Evolutionary conservation across 2,888 invertebrate genomes (phyloP).

Genomic region (Smittia sp.): DNA sequence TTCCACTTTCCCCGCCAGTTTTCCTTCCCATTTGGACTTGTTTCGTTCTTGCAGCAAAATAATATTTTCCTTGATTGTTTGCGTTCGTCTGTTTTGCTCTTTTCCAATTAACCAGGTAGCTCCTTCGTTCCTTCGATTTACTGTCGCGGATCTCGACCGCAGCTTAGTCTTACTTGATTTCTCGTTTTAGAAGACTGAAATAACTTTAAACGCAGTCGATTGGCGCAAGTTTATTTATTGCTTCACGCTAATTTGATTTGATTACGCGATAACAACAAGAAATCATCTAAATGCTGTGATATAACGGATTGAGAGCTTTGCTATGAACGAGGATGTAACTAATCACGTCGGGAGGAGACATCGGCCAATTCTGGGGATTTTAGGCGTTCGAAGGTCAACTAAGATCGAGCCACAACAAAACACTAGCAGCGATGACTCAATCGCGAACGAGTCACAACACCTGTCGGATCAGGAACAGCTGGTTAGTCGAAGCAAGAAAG

Average conservation of each 20-base stretch:
- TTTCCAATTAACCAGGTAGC: no score
- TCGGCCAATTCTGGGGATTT: slow-evolving; percentile 23
- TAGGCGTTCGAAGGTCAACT: slow-evolving; percentile 49
- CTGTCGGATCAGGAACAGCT: background rate
- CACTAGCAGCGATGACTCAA: slow-evolving; percentile 20
- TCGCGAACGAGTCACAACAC: background rate
- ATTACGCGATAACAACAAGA: slow-evolving; percentile 27
- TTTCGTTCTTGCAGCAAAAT: no score
- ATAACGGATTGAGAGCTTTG: slow-evolving; percentile 18
- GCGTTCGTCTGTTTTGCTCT: no score
- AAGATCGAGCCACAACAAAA: slow-evolving; percentile 51
- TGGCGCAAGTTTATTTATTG: background rate
- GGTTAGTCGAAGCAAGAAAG: slow-evolving; percentile 43
- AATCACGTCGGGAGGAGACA: slow-evolving; percentile 30
- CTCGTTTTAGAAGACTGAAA: slow-evolving; percentile 39
- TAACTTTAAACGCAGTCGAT: background rate
- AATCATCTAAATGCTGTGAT: slow-evolving; percentile 35
- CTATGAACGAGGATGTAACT: slow-evolving; percentile 25
- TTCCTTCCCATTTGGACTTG: no score
- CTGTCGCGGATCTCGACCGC: no score
- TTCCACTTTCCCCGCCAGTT: no score
- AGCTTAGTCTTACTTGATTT: no score
- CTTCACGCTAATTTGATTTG: slow-evolving; percentile 16
- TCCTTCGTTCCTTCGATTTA: no score
- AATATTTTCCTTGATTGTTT: no score